These are phyloP conservation scores for Corythucha ciliata DNA, from an alignment of 2,888 invertebrate species.

Conservation along the genomic window DNA sequence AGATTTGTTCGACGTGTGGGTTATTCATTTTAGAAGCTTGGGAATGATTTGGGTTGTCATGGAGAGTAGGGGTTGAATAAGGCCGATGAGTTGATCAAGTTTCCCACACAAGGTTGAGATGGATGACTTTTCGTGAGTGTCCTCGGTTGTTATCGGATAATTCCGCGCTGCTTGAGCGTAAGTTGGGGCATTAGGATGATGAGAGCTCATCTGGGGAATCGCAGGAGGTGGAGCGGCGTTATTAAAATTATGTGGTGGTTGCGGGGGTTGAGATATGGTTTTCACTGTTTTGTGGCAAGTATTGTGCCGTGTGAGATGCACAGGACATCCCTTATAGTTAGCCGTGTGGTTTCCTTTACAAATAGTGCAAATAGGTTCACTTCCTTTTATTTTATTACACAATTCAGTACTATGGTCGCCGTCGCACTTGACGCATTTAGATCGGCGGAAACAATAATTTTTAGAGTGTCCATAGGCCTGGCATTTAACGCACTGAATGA, in stretches of 20 bases:
- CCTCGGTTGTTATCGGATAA: background rate
- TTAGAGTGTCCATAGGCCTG: slow-evolving; percentile 10
- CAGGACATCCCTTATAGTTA: slow-evolving; percentile 6
- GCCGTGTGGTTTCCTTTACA: slow-evolving; percentile 13
- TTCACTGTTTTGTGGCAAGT: too few relatives aligned
- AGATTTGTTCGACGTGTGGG: background rate
- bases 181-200: background rate
- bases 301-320: slow-evolving; percentile 2
- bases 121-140: background rate
- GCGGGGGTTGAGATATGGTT: too few relatives aligned
- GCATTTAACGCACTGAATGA: slow-evolving; percentile 11
- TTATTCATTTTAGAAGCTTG: slow-evolving; percentile 1
- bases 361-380: slow-evolving; percentile 2
- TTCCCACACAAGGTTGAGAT: background rate
- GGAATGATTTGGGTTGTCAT: background rate
- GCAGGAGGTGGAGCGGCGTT: too few relatives aligned
- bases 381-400: background rate
- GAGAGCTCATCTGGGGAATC: too few relatives aligned
- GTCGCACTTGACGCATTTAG: slow-evolving; percentile 13
- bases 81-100: background rate
- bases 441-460: slow-evolving; percentile 8
- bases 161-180: background rate
- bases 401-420: slow-evolving; percentile 5
- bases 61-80: background rate
- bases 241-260: too few relatives aligned